Evolutionary conservation across 2,797 vertebrate species (phyloP).

Genomic region (Catamblyrhynchus diadema): DNA sequence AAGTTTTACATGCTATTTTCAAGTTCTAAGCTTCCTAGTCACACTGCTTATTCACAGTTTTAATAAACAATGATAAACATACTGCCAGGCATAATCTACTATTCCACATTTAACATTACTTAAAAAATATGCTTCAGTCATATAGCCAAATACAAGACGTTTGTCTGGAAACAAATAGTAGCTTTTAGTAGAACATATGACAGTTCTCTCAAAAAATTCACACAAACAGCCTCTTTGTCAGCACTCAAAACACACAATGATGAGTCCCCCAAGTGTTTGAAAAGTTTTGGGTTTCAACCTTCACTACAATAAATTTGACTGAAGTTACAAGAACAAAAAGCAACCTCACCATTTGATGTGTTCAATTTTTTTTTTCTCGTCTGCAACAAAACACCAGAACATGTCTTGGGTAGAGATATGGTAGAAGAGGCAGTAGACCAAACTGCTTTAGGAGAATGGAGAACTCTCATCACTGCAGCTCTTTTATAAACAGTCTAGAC

Average conservation of each 20-base stretch:
- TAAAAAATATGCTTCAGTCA: background rate
- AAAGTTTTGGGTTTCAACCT: background rate
- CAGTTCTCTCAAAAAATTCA: background rate
- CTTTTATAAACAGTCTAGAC: background rate
- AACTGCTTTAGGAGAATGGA: background rate
- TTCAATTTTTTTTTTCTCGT: background rate
- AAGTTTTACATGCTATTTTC: constrained; percentile 30
- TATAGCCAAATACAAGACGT: background rate
- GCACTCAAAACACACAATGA: background rate
- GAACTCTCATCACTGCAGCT: background rate
- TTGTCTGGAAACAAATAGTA: background rate
- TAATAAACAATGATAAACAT: constrained; percentile 24
- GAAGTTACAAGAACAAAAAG: background rate
- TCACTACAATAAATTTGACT: background rate
- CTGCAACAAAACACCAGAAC: background rate
- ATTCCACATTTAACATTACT: background rate
- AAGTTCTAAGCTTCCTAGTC: background rate
- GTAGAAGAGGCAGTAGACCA: background rate
- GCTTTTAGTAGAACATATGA: background rate
- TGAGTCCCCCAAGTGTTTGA: background rate
- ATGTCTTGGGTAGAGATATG: background rate
- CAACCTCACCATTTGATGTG: background rate
- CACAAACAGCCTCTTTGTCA: background rate
- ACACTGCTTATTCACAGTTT: constrained; percentile 33
- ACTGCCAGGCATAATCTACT: background rate